Base-by-base conservation (phyloP, 2,888 invertebrate genomes). In the Tipula unca region DNA sequence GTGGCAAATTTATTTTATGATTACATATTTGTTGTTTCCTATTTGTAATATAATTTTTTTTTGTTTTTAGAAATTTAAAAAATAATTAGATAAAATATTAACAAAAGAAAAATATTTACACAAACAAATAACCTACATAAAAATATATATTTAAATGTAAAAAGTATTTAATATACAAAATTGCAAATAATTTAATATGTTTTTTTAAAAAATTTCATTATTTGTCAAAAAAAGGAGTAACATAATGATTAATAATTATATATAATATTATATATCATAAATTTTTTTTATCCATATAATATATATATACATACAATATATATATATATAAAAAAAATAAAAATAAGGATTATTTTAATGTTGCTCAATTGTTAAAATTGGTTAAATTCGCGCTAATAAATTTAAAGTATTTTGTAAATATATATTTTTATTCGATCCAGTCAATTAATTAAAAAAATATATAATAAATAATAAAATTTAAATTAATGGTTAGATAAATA, bases 341-440 rank as follows among this genome's bases (percentile, higher is more conserved):
- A 69, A 25, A 69, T 25, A 25, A 69, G 25, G 69, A 25, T 25
- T 69, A 14, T 25, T 69, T 69, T 69, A 69, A 25, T 69, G 69
- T 69, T 69, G 69, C 69, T 69, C 69, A 69, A 69, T 69, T 69
- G 69, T 69, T 69, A 69, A 69, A 69, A 69, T 69, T 69, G 69
- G 69, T 69, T 69, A 25, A 69, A 69, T 69, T 69, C 69, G 69
- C 69, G 69, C 69, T 69, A 69, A 69, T 25, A 25, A 25, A 69
- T 6, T 69, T 69, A 25, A 69, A 69, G 25, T 10, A 25, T 25
- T 69, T 69, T 69, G 69, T 69, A 69, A 69, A 69, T 69, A 69
- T 69, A 69, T 69, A 69, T 69, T 69, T 69, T 69, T 69, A 69
- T 69, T 69, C 69, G 69, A 69, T 69, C 69, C 69, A 69, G 69